These are phyloP conservation scores for Bambusicola thoracicus DNA, from an alignment of 2,113 vertebrate species.

Conservation along the genomic window DNA sequence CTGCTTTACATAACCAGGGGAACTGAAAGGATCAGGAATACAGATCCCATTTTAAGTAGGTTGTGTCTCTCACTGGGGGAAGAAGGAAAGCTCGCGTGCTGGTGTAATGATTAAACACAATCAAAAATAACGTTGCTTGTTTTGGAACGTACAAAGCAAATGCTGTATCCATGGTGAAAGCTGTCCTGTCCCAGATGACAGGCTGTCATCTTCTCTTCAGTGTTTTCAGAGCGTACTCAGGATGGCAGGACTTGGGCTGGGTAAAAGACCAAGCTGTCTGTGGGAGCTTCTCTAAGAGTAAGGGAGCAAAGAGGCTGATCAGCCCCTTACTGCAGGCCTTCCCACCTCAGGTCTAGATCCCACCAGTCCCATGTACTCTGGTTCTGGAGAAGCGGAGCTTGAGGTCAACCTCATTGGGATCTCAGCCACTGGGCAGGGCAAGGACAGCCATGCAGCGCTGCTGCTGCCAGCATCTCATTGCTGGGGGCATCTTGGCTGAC, in stretches of 20 bases:
- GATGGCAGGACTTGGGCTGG: neutral
- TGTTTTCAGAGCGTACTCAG: neutral
- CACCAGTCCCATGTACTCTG: accelerated
- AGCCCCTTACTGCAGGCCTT: neutral
- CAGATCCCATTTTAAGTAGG: neutral
- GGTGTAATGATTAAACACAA: neutral
- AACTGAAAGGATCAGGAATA: neutral
- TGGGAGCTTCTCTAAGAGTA: neutral
- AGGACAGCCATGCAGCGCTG: neutral
- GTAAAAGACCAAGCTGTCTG: neutral
- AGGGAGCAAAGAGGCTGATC: neutral
- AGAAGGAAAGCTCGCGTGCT: neutral
- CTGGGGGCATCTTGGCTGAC: neutral
- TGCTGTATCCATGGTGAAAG: neutral
- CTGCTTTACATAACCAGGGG: neutral
- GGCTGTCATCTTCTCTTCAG: neutral
- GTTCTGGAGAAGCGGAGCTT: neutral
- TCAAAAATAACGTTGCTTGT: neutral
- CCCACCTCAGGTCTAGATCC: neutral
- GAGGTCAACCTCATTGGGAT: accelerated
- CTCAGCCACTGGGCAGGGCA: neutral
- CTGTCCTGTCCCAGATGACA: neutral
- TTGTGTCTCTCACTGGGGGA: neutral
- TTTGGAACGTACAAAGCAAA: neutral
- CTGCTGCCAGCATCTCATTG: neutral